These are phyloP conservation scores for Lagopus muta DNA, from an alignment of 2,113 vertebrate species.

Conservation along the genomic window DNA sequence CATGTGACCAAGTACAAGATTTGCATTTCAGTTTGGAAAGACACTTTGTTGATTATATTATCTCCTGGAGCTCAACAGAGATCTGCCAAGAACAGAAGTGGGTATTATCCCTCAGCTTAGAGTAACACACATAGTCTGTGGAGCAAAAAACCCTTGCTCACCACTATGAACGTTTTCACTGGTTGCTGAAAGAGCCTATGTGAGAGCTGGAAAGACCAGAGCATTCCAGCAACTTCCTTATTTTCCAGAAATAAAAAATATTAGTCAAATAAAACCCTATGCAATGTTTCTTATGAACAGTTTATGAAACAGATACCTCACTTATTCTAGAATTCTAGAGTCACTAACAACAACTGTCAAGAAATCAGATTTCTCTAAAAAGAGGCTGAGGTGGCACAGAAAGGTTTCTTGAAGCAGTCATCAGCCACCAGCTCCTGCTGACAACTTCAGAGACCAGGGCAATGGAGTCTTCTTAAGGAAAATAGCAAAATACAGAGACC, in stretches of 20 bases:
- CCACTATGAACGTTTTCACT: rapidly evolving
- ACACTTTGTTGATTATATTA: background rate
- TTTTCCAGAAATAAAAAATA: background rate
- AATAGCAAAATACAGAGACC: background rate
- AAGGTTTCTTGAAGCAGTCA: background rate
- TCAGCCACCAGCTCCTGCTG: background rate
- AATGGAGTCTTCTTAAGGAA: background rate
- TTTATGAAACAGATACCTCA: background rate
- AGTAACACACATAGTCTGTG: background rate
- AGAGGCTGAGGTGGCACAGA: background rate
- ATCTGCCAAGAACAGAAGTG: background rate
- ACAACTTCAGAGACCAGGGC: background rate
- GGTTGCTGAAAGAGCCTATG: background rate
- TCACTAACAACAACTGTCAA: background rate
- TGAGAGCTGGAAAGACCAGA: background rate
- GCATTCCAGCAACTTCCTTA: background rate
- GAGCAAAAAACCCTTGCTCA: background rate
- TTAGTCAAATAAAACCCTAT: background rate
- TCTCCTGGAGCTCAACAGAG: background rate
- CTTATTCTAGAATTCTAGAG: background rate
- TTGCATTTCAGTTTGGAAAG: background rate
- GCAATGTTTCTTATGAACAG: background rate
- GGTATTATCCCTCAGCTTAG: background rate
- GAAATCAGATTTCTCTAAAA: background rate
- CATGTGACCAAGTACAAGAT: background rate